Percentiles rank a stretch among this genome's conserved stretches.
Conservation (phyloP, 2,797 vertebrate genomes). For the Cichlasoma orientale region DNA sequence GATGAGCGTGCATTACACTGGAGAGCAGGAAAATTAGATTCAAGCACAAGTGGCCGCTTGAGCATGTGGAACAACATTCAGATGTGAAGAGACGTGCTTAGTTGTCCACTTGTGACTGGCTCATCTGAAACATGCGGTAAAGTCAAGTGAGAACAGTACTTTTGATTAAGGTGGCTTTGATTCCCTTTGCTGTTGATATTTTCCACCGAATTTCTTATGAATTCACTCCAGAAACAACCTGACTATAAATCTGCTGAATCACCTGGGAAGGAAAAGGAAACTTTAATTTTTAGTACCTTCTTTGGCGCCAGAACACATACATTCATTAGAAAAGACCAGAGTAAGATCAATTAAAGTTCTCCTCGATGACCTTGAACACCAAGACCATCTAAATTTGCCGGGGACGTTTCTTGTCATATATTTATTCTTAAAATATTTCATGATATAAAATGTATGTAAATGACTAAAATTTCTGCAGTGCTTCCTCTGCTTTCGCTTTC, state of each 20-base stretch:
- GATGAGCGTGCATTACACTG: background rate
- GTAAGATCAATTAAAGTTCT: background rate
- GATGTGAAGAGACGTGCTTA: background rate
- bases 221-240: background rate
- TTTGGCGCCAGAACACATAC: conserved; percentile 14
- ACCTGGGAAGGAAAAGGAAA: background rate
- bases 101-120: background rate
- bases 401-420: conserved; percentile 75
- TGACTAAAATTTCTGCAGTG: conserved; percentile 65
- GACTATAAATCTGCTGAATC: background rate
- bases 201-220: background rate
- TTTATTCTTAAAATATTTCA: conserved; percentile 87
- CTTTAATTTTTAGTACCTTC: background rate
- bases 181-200: background rate
- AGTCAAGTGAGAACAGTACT: background rate
- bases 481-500: conserved; percentile 40
- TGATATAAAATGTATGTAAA: conserved; percentile 83
- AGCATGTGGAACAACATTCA: background rate
- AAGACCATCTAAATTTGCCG: conserved; percentile 62
- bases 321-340: conserved; percentile 14
- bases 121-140: background rate
- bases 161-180: background rate
- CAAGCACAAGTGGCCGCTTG: background rate
- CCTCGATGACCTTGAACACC: conserved; percentile 48
- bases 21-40: background rate